phyloP scores from a whole-genome alignment of 2,797 vertebrate species.

The Ataeniobius toweri region DNA sequence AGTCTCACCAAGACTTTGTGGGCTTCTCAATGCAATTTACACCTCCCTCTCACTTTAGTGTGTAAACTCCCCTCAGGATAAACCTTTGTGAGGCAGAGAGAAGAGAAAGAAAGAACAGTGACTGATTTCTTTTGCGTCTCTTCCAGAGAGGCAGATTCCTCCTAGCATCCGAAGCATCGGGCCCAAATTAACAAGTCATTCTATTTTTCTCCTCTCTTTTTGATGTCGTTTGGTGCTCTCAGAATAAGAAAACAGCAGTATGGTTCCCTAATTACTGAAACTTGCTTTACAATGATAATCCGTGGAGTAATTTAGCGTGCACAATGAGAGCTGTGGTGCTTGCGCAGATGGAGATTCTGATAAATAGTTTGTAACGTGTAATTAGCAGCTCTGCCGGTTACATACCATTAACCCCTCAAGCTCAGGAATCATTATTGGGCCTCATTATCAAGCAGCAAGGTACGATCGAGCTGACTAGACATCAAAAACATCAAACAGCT shows the following conservation, averaged over 20 bases:
- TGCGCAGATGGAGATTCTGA: conserved; percentile 98
- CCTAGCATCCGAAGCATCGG: conserved; percentile 57
- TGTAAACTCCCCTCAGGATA: conserved; percentile 63
- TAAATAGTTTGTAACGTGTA: conserved; percentile 99
- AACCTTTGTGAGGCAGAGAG: conserved; percentile 43
- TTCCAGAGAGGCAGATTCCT: conserved; percentile 40
- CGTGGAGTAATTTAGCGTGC: conserved; percentile 99
- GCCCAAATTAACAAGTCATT: conserved; percentile 74
- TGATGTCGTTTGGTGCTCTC: conserved; percentile 65
- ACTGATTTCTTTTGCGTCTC: conserved; percentile 45
- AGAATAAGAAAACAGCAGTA: conserved; percentile 89
- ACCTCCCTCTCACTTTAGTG: conserved; percentile 66
- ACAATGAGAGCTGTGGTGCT: conserved; percentile 90
- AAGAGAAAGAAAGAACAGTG: conserved; percentile 45
- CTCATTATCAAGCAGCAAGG: conserved; percentile 98
- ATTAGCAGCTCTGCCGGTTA: conserved; percentile 98
- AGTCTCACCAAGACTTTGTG: conserved; percentile 24
- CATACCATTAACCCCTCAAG: conserved; percentile 99
- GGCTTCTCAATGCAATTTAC: conserved; percentile 73
- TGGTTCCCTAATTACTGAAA: conserved; percentile 96
- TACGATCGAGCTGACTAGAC: conserved; percentile 98
- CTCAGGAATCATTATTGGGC: conserved; percentile 95
- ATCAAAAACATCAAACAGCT: conserved; percentile 86
- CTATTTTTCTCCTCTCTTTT: conserved; percentile 66
- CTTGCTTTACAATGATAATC: conserved; percentile 99